Evolutionary conservation across 2,113 vertebrate species (phyloP), one percentile per base, ranked within the genome.

Genomic region (Setophaga kirtlandii): DNA sequence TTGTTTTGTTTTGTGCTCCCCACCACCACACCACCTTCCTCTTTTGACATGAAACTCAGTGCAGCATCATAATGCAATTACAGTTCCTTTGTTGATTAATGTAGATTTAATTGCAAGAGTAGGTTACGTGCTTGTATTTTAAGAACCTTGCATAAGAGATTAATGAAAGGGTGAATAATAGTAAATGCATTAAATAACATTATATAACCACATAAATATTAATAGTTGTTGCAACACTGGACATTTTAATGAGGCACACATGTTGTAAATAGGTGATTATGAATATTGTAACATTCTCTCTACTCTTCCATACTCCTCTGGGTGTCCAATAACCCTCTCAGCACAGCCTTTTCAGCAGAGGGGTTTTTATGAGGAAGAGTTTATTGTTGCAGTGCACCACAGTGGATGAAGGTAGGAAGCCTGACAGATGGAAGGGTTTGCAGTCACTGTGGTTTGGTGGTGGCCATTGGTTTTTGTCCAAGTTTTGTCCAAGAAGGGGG

Each of bases 131-230:
- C 35, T 94, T 90, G 13, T 68, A 60, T 91, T 90, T 94, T 86
- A 94, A 94, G 58, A 94, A 44, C 56, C 37, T 91, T 83, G 37
- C 9, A 0, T 73, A 83, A 79, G 68, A 91, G 67, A 88, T 90
- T 94, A 91, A 91, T 86, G 63, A 74, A 93, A 80, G 56, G n/a
- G 20, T 35, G 60, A 89, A 87, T 83, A 93, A 77, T 44, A 44
- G 49, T 68, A 93, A 86, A 84, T 80, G 46, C 46, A 79, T 80
- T 95, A 85, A 92, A 89, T 35, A 69, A 53, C 46, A 44, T 92
- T 94, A 62, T 89, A 87, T 70, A 94, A 87, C 77, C 24, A 47
- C 69, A 85, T 92, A 91, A 89, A 94, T 94, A 87, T 55, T 87
- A 83, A 53, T 77, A 87, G 71, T 67, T 91, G 49, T 94, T 91